Conservation (phyloP, 2,797 vertebrate species). For the Dicrostonyx torquatus region DNA sequence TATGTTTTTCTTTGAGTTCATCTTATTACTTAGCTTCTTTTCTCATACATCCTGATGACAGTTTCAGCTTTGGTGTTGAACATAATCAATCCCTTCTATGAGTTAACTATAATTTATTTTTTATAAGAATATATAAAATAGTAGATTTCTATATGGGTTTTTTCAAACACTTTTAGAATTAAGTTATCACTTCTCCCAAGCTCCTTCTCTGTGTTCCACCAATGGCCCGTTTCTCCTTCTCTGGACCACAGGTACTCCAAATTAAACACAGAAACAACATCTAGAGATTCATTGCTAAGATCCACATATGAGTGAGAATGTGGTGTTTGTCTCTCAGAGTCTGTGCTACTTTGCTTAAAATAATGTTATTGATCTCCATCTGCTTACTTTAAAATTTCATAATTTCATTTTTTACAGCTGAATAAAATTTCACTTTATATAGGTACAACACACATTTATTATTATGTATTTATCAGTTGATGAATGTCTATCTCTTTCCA, state of each 20-base stretch:
- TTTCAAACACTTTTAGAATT: not conserved
- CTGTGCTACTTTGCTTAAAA: not conserved
- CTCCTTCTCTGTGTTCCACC: not conserved
- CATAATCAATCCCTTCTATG: not conserved
- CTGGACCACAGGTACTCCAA: not conserved
- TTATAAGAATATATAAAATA: not conserved
- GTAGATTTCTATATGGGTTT: not conserved
- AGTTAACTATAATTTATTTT: not conserved
- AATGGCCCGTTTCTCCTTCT: not conserved
- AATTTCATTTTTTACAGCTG: not conserved
- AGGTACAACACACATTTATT: not conserved
- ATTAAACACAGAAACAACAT: not conserved
- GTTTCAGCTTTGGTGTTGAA: not conserved
- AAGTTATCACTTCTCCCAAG: not conserved
- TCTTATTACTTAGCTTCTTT: not conserved
- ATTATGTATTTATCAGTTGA: not conserved
- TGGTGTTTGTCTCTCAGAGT: not conserved
- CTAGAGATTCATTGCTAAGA: not conserved
- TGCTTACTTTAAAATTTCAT: not conserved
- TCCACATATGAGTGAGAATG: not conserved
- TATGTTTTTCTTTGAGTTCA: too few species aligned
- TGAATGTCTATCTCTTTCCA: not conserved
- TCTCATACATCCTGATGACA: not conserved
- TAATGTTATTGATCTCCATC: not conserved
- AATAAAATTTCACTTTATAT: not conserved